Evolutionary conservation across 2,888 invertebrate genomes (phyloP).

Genomic region (Oscheius sp.): DNA sequence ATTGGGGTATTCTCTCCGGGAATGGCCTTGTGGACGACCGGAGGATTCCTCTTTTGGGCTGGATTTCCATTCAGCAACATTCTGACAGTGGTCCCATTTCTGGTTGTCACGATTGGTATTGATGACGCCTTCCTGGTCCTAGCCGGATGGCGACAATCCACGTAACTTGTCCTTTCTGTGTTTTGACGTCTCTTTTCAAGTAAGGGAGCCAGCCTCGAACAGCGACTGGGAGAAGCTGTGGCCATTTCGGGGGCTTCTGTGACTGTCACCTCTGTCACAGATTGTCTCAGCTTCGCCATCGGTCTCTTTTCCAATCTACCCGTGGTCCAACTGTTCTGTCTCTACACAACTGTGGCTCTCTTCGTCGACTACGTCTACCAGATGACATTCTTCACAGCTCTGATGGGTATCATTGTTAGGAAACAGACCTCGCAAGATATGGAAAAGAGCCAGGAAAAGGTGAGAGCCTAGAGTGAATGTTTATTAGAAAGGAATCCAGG

Average conservation of each 20-base stretch:
- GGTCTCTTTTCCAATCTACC: conserved; percentile 71
- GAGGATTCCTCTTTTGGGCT: conserved; percentile 64
- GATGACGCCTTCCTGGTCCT: conserved; percentile 71
- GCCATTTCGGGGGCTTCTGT: conserved; percentile 63
- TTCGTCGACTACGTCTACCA: conserved; percentile 71
- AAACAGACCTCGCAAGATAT: conserved; percentile 42
- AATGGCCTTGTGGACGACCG: conserved; percentile 69
- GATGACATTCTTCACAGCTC: conserved; percentile 69
- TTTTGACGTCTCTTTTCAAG: conserved; percentile 40
- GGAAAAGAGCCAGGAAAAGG: conserved; percentile 48
- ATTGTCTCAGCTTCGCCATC: conserved; percentile 70
- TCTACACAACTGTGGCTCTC: conserved; percentile 69
- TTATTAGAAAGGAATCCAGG: conserved; percentile 1
- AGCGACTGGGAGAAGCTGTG: conserved; percentile 55
- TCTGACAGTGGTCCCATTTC: conserved; percentile 70
- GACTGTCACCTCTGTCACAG: conserved; percentile 62
- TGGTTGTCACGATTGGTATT: conserved; percentile 71
- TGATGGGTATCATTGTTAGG: conserved; percentile 59
- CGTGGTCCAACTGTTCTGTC: conserved; percentile 69
- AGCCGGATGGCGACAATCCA: conserved; percentile 71
- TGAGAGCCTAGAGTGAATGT: neutral
- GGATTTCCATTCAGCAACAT: conserved; percentile 71
- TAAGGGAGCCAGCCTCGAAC: conserved; percentile 53
- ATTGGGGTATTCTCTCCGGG: conserved; percentile 68
- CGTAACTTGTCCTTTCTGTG: conserved; percentile 45